Conservation (phyloP, 2,888 invertebrate species). For the Rotaria macrura region DNA sequence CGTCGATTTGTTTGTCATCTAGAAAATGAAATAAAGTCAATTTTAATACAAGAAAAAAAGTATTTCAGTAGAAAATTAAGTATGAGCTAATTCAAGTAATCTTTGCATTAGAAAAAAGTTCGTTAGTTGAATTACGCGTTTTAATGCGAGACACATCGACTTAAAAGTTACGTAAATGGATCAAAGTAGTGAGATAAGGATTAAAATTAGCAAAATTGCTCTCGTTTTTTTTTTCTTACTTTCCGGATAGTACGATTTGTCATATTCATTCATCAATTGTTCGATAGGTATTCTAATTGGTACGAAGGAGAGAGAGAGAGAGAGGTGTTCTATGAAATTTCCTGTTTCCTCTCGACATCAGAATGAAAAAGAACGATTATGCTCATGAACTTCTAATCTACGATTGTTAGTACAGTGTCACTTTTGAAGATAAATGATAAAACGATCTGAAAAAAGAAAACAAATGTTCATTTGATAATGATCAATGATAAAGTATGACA, state of each 20-base stretch:
- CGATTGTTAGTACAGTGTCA: too few relatives aligned
- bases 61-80: too few relatives aligned
- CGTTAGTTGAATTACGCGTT: too few relatives aligned
- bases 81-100: too few relatives aligned
- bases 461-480: not conserved
- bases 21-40: not conserved
- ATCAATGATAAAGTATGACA: not conserved
- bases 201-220: not conserved
- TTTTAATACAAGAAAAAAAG: too few relatives aligned
- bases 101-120: too few relatives aligned
- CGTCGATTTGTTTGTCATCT: not conserved
- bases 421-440: too few relatives aligned
- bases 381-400: not conserved
- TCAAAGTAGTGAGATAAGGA: not conserved
- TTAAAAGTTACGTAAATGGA: too few relatives aligned
- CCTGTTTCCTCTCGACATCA: not conserved
- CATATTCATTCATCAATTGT: not conserved
- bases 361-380: not conserved
- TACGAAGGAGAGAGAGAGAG: not conserved
- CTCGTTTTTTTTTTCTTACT: not conserved
- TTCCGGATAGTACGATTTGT: not conserved
- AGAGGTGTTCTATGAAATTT: not conserved
- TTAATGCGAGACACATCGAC: too few relatives aligned
- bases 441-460: not conserved
- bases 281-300: not conserved